A percentile compares a stretch with the other conserved stretches of the same genome.
phyloP scores from a whole-genome alignment of 2,113 vertebrate genomes.

The Hydropotes inermis region DNA sequence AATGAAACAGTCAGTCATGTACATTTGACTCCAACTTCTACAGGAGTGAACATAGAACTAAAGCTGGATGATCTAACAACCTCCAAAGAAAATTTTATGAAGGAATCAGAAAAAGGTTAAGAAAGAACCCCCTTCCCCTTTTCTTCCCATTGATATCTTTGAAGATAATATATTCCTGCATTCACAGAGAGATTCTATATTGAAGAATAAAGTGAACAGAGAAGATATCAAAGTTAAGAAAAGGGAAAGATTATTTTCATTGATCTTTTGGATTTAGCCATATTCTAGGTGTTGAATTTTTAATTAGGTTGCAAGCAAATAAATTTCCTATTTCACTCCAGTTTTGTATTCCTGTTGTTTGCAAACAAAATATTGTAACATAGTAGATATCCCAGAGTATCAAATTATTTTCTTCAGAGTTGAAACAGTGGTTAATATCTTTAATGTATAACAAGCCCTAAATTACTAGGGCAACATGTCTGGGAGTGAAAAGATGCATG shows the following conservation, averaged over 20 bases:
- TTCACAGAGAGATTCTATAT: neutral
- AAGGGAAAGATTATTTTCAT: neutral
- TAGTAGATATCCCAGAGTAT: neutral
- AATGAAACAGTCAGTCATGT: neutral
- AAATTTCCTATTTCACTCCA: neutral
- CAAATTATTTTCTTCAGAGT: neutral
- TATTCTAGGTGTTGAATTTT: neutral
- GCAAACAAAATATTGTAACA: neutral
- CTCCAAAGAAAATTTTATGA: neutral
- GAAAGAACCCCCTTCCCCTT: neutral
- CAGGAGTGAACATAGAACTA: neutral
- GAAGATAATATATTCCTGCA: neutral
- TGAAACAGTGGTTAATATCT: neutral
- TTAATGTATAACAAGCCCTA: neutral
- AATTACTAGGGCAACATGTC: neutral
- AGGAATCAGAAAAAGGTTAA: neutral
- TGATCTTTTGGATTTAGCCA: neutral
- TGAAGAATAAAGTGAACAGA: neutral
- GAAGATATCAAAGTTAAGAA: neutral
- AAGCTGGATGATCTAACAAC: neutral
- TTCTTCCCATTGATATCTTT: neutral
- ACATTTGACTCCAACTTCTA: neutral
- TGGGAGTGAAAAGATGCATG: accelerated
- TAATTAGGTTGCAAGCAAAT: neutral
- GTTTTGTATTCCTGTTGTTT: neutral